These are phyloP conservation scores for Cyclophora albipunctata DNA, from an alignment of 2,888 invertebrate species.

Conservation along the genomic window DNA sequence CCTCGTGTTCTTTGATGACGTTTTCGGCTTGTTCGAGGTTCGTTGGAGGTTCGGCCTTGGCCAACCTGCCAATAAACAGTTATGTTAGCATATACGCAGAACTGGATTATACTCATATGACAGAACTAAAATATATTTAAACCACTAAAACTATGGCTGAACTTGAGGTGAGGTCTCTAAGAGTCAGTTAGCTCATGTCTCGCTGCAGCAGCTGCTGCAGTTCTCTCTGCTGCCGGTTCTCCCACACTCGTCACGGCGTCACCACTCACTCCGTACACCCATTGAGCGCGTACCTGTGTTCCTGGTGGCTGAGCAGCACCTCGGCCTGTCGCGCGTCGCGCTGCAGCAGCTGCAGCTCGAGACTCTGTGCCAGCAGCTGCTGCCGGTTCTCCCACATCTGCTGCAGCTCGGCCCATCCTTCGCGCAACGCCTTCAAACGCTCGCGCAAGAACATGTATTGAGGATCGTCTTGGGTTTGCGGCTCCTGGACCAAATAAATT, in stretches of 20 bases:
- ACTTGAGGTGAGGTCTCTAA: not conserved
- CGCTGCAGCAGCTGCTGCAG: not conserved
- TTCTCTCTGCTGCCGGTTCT: too few relatives aligned
- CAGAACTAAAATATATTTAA: not conserved
- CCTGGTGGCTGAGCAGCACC: constrained; percentile 97
- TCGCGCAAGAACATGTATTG: constrained; percentile 99
- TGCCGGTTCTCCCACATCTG: constrained; percentile 99
- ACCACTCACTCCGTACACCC: too few relatives aligned
- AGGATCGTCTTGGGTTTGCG: constrained; percentile 93
- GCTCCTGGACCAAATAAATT: constrained; percentile 68
- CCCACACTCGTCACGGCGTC: too few relatives aligned
- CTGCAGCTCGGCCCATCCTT: constrained; percentile 99
- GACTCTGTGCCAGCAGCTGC: constrained; percentile 92
- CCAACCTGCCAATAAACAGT: constrained; percentile 67
- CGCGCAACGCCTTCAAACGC: constrained; percentile 96
- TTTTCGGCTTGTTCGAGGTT: constrained; percentile 98
- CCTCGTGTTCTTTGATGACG: constrained; percentile 97
- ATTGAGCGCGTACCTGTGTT: constrained; percentile 80
- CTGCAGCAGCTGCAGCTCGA: constrained; percentile 96
- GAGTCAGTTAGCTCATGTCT: not conserved
- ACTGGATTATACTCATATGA: too few relatives aligned
- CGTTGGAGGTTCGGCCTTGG: constrained; percentile 96
- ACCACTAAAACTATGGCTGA: not conserved
- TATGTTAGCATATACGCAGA: too few relatives aligned
- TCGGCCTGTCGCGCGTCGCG: constrained; percentile 98